Base-by-base conservation (phyloP, 2,113 vertebrate species). In the Peromyscus leucopus region DNA sequence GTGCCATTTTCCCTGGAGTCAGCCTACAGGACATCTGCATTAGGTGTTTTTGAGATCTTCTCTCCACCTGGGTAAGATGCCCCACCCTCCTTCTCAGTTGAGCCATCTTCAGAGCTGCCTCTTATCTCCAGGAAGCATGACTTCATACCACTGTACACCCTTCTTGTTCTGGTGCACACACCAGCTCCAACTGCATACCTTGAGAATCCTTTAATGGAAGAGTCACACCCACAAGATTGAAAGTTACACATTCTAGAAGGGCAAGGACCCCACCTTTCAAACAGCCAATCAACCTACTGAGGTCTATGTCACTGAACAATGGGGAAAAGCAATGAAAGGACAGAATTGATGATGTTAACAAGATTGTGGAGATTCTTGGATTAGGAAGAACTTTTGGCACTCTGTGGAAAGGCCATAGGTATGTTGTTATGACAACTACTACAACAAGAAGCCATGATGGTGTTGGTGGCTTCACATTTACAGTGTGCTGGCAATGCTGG, bases 171-270 rank as follows among this genome's bases (percentile, higher is more conserved):
- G 33, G 87, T 33, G 39, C 85, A 84, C 51, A 36, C 61, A 51
- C 7, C 5, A 21, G 22, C 0, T n/a, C 5, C 28, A 15, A 63
- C 0, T 16, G 26, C 9, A 7, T 16, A 31, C 46, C n/a, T 82
- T 33, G 4, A 4, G 1, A 19, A 79, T 57, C 85, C 71, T 36
- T 51, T 42, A 72, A 82, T 0, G 12, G 22, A 85, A 22, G 0
- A 67, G 2, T 59, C 9, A 75, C 33, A 22, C 57, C 4, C 7
- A 71, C n/a, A 69, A 65, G n/a, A 59, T 51, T 55, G 6, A 28
- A n/a, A 91, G 86, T 33, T 67, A 12, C 13, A 46, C 10, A 57
- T 28, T 46, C 51, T 80, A 78, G 17, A 65, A 63, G 8, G 33
- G n/a, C 39, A 63, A 39, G 42, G 79, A 80, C 65, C 9, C 67